Conservation (phyloP, 2,113 vertebrate species). For the Synchiropus splendidus region DNA sequence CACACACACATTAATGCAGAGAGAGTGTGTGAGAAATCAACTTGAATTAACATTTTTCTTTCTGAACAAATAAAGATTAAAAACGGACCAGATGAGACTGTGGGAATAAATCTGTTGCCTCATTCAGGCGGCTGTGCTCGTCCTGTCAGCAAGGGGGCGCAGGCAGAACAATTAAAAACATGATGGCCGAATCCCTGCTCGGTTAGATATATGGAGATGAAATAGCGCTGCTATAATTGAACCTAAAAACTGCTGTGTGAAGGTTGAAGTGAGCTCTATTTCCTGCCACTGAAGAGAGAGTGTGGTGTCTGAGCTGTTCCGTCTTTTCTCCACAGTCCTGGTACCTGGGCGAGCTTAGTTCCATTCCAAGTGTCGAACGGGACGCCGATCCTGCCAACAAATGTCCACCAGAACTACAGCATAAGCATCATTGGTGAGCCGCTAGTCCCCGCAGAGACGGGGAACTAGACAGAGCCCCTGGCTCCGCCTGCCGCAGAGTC, state of each 20-base stretch:
- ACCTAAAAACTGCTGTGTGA: too few relatives aligned
- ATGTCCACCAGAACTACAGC: slow-evolving; percentile 99
- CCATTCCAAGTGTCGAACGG: slow-evolving; percentile 99
- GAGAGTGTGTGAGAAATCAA: slow-evolving; percentile 21
- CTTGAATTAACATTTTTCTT: slow-evolving; percentile 19
- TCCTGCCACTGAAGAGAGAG: too few relatives aligned
- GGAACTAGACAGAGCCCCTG: slow-evolving; percentile 75
- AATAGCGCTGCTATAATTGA: too few relatives aligned
- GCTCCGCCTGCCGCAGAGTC: background rate
- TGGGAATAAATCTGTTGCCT: too few relatives aligned
- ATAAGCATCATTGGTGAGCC: slow-evolving; percentile 99
- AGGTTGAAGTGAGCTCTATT: too few relatives aligned
- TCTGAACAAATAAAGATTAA: background rate
- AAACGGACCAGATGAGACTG: too few relatives aligned
- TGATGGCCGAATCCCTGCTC: too few relatives aligned
- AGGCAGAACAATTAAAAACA: too few relatives aligned
- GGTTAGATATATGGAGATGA: too few relatives aligned
- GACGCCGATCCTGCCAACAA: slow-evolving; percentile 97
- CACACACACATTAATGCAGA: slow-evolving; percentile 16
- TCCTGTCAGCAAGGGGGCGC: too few relatives aligned
- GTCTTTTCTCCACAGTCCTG: slow-evolving; percentile 80
- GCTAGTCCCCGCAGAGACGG: slow-evolving; percentile 96
- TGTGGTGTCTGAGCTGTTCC: slow-evolving; percentile 6
- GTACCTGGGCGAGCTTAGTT: slow-evolving; percentile 99
- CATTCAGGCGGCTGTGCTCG: too few relatives aligned